Percentiles rank a stretch among this genome's conserved stretches.
Evolutionary conservation across 2,797 vertebrate genomes (phyloP).

Genomic region (Eremophila alpestris): DNA sequence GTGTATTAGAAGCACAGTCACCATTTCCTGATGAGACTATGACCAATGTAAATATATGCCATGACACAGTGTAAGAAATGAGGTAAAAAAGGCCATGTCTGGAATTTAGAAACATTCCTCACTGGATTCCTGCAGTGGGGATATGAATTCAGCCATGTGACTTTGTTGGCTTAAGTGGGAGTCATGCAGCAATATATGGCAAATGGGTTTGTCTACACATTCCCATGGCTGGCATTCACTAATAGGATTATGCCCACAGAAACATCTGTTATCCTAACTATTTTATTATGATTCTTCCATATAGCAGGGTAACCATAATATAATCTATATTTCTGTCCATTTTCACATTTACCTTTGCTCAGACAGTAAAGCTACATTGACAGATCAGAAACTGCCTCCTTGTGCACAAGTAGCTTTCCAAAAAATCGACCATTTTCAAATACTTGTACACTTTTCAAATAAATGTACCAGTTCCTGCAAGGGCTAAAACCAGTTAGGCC

Average conservation of each 20-base stretch:
- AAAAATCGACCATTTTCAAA: background rate
- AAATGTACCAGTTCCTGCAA: background rate
- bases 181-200: background rate
- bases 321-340: background rate
- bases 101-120: background rate
- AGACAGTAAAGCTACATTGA: background rate
- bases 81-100: background rate
- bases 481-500: background rate
- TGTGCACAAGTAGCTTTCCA: rapidly evolving
- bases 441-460: background rate
- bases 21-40: background rate
- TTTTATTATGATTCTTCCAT: background rate
- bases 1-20: background rate
- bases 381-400: background rate
- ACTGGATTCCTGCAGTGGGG: background rate
- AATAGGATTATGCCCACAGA: background rate
- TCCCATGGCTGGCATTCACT: background rate
- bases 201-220: background rate
- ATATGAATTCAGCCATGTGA: background rate
- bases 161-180: background rate
- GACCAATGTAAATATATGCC: background rate
- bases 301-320: background rate
- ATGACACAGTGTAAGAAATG: background rate
- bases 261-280: background rate
- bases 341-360: background rate